A percentile compares a stretch with the other conserved stretches of the same genome.
phyloP scores from a whole-genome alignment of 2,113 vertebrate species.

The Clinocottus analis region DNA sequence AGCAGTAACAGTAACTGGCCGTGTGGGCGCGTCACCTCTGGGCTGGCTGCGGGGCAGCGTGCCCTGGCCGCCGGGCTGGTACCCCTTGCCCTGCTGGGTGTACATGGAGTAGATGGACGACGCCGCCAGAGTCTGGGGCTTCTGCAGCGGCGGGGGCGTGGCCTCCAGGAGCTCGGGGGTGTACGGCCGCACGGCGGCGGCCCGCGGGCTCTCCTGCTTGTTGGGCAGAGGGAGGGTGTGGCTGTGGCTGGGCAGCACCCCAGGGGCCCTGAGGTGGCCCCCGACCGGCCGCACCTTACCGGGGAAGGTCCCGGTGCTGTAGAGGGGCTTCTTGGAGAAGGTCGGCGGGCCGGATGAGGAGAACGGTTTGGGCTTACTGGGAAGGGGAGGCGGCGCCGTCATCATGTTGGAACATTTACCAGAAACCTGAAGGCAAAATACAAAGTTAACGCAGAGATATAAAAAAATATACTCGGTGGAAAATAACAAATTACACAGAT shows the following conservation, averaged over 20 bases:
- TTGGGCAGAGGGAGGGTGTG: constrained; percentile 79
- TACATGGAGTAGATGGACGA: constrained; percentile 98
- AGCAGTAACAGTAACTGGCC: neutral
- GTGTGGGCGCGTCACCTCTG: constrained; percentile 73
- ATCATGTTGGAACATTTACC: constrained; percentile 84
- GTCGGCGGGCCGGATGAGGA: constrained; percentile 70
- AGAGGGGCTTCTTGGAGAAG: constrained; percentile 74
- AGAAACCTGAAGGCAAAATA: constrained; percentile 76
- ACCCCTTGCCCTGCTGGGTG: constrained; percentile 90
- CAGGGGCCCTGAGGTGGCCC: constrained; percentile 50
- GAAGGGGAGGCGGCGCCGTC: constrained; percentile 86
- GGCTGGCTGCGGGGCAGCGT: constrained; percentile 86
- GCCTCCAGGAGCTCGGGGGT: constrained; percentile 84
- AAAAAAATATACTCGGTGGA: neutral
- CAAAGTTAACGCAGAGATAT: neutral
- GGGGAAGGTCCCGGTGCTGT: constrained; percentile 77
- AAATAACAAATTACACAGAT: neutral
- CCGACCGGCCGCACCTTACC: constrained; percentile 77
- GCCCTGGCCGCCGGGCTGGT: constrained; percentile 86
- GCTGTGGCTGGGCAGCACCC: constrained; percentile 76
- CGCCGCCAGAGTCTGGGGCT: constrained; percentile 90
- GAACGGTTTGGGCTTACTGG: constrained; percentile 90
- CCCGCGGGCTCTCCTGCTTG: constrained; percentile 90
- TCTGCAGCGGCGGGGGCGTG: constrained; percentile 68
- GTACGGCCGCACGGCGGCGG: constrained; percentile 91